These are phyloP conservation scores for Limnephilus marmoratus DNA, from an alignment of 2,888 invertebrate genomes.

Conservation along the genomic window DNA sequence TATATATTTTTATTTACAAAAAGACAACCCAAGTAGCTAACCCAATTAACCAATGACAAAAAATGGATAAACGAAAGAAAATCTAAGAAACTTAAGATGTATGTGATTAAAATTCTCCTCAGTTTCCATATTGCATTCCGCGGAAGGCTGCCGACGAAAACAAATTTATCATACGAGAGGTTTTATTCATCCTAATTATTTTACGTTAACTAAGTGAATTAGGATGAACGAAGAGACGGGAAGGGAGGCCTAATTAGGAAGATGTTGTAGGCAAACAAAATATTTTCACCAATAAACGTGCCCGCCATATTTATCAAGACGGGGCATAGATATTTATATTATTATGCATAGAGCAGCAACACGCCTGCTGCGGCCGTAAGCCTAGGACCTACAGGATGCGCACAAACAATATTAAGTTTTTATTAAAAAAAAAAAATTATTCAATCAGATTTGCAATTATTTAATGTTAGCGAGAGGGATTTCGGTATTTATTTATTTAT, in stretches of 20 bases:
- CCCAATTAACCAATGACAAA: neutral
- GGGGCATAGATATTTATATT: conserved; percentile 48
- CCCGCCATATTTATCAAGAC: conserved; percentile 54
- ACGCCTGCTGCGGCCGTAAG: conserved; percentile 14
- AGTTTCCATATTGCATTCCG: conserved; percentile 14
- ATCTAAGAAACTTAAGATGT: conserved; percentile 1
- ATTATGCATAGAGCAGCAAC: conserved; percentile 45
- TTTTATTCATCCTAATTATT: conserved; percentile 53
- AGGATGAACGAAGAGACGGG: conserved; percentile 35
- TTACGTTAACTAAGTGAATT: conserved; percentile 52
- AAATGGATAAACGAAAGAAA: neutral
- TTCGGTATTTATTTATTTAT: no score
- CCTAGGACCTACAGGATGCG: neutral
- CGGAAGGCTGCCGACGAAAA: conserved; percentile 21
- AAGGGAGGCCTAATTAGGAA: conserved; percentile 55
- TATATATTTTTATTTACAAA: neutral
- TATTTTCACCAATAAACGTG: conserved; percentile 59
- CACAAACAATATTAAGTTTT: neutral
- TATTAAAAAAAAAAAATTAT: no score
- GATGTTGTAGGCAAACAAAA: conserved; percentile 59
- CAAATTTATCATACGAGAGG: conserved; percentile 49
- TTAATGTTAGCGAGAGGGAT: neutral
- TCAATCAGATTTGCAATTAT: no score
- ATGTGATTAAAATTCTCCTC: neutral
- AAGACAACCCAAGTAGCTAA: neutral